Evolutionary conservation across 2,888 invertebrate species (phyloP).

Genomic region (Nematopogon swammerdamellus): DNA sequence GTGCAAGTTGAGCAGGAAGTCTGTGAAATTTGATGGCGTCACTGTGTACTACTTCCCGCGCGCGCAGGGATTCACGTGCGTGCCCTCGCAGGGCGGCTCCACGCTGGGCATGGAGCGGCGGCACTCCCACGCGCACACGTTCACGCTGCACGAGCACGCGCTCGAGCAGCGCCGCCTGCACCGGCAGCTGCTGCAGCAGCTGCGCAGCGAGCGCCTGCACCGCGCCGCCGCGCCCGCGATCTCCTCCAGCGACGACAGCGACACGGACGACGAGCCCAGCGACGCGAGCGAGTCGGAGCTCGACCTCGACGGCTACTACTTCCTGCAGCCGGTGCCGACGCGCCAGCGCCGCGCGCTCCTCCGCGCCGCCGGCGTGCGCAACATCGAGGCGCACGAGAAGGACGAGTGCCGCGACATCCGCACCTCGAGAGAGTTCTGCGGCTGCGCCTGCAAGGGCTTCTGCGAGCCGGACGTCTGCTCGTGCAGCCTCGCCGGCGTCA

Average conservation of each 20-base stretch:
- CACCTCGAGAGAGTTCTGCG: conserved; percentile 89
- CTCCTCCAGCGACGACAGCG: conserved; percentile 80
- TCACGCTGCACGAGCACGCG: conserved; percentile 85
- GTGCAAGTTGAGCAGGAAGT: conserved; percentile 68
- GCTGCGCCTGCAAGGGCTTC: conserved; percentile 87
- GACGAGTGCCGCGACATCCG: conserved; percentile 92
- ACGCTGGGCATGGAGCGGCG: conserved; percentile 89
- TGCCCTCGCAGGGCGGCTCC: conserved; percentile 86
- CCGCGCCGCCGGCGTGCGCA: conserved; percentile 88
- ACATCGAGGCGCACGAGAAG: conserved; percentile 91
- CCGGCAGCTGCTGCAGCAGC: conserved; percentile 71
- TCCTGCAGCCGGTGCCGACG: conserved; percentile 89
- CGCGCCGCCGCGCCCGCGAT: conserved; percentile 37
- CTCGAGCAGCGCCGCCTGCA: conserved; percentile 85
- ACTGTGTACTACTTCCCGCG: conserved; percentile 95
- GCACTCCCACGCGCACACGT: conserved; percentile 68
- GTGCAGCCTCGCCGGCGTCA: conserved; percentile 92
- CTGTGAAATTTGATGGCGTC: conserved; percentile 86
- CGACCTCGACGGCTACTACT: conserved; percentile 87
- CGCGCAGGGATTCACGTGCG: conserved; percentile 88
- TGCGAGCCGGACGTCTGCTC: conserved; percentile 96
- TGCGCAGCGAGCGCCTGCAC: conserved; percentile 64
- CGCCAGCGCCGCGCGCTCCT: conserved; percentile 84
- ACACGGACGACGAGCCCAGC: conserved; percentile 80
- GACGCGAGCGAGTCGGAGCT: conserved; percentile 80